Evolutionary conservation across 2,113 vertebrate genomes (phyloP), one percentile per base, ranked within the genome.

Genomic region (Catagonus wagneri): DNA sequence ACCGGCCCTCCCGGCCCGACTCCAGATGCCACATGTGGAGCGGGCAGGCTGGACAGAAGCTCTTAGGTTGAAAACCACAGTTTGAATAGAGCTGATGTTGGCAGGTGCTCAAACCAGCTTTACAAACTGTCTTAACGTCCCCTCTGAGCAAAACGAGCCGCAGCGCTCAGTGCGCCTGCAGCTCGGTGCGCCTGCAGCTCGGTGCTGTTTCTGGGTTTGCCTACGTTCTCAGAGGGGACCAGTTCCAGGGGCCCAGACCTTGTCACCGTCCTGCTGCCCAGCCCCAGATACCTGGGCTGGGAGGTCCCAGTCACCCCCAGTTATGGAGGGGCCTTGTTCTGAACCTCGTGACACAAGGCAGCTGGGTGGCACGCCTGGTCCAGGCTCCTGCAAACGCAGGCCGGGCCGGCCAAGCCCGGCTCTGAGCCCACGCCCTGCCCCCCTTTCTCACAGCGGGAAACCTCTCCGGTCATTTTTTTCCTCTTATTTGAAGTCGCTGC

Each of bases 401-500:
- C 76, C 54, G 4, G 54, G 3, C 54, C 7, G 9, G 50, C n/a
- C 6, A 54, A 34, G 12, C 87, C 11, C 12, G 39, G 19, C 80
- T 39, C 52, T 65, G 25, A 81, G 50, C 68, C 87, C 50, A 79
- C 54, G 76, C 72, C 39, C 23, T 32, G 66, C 4, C 66, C 54
- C 44, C 44, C 86, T 12, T 91, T 94, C 93, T 63, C 36, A 0
- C 98, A 99, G 99, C 5, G 97, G 98, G 97, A 99, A 99, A 98
- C 98, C 98, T 58, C 98, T 99, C 1, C 99, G 99, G 0, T 99
- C 99, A 66, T 99, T 99, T 98, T 99, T 99, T 97, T 99, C 99
- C 81, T 99, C 99, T 0, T 98, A 99, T 75, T 96, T 99, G 76
- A 99, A 99, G 98, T 99, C 98, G 1, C 95, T 99, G 86, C 99